Base-by-base conservation (phyloP, 2,113 vertebrate genomes). In the Carassius gibelio region DNA sequence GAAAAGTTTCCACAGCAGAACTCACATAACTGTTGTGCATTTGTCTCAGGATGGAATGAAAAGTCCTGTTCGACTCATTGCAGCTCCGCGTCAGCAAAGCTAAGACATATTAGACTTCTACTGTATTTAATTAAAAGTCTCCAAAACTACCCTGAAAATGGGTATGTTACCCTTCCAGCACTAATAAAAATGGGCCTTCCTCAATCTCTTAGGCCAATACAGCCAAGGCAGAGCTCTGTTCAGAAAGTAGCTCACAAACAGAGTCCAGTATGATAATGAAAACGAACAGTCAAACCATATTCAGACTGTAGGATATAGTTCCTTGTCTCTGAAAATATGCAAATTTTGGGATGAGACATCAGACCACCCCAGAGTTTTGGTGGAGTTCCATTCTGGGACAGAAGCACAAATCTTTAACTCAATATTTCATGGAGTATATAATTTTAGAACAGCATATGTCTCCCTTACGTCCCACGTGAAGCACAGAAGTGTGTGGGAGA, bases 321-420 rank as follows among this genome's bases (percentile, higher is more conserved):
- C 59, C 45, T 87, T 50, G 72, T 61, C 38, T 84, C 71, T 64
- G n/a, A 64, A 64, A 84, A 76, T 84, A 76, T 17, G 26, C 57
- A 80, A 42, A 8, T 64, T 50, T 61, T 52, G 59, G 74, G 72
- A 72, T 82, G 64, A 84, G 75, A 81, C 59, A 30, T 77, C 8
- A 68, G 86, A 84, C 86, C 82, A 84, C 86, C 86, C 45, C 45
- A 3, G 10, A 81, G 75, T 23, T 75, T 87, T 87, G 55, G 86
- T 75, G 42, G 71, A 45, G 69, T 19, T 84, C 13, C 78, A 36
- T 69, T 52, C 77, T 84, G 52, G 78, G 62, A 81, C 26, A 57
- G 64, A 74, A 61, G 21, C 62, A 69, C 79, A 50, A 34, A 76
- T 80, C 52, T 75, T 52, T 59, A 77, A 72, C 45, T 76, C 62